Evolutionary conservation across 2,797 vertebrate species (phyloP).

Genomic region (Typhlichthys eigenmanni): DNA sequence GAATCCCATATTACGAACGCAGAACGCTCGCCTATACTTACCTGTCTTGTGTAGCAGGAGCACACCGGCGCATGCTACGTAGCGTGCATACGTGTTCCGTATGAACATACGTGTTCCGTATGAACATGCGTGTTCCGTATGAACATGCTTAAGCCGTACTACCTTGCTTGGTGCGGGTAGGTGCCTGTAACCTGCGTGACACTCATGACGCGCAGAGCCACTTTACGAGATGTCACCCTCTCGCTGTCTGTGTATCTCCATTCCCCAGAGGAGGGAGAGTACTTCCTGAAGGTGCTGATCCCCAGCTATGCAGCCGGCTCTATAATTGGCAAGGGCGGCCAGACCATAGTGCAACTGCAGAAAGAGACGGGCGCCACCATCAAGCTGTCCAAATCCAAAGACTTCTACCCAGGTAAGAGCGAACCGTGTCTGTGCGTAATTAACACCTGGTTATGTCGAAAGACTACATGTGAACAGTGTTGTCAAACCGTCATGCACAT

Average conservation of each 20-base stretch:
- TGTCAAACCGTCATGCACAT: too few species aligned
- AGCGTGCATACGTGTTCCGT: too few species aligned
- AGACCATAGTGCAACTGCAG: slow-evolving; percentile 95
- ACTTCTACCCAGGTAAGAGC: slow-evolving; percentile 91
- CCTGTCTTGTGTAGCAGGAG: neutral
- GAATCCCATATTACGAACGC: slow-evolving; percentile 33
- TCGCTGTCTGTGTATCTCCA: slow-evolving; percentile 52
- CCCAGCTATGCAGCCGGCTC: slow-evolving; percentile 95
- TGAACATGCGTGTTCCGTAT: too few species aligned
- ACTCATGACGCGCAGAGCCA: slow-evolving; percentile 34
- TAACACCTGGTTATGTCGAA: slow-evolving; percentile 7
- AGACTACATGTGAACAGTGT: too few species aligned
- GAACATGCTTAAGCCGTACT: neutral
- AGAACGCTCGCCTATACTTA: slow-evolving; percentile 13
- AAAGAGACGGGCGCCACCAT: slow-evolving; percentile 95
- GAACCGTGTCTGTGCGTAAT: slow-evolving; percentile 2
- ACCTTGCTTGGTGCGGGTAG: neutral
- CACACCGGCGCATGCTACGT: too few species aligned
- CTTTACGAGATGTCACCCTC: slow-evolving; percentile 55
- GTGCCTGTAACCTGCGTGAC: slow-evolving; percentile 3
- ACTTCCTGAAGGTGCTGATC: slow-evolving; percentile 97
- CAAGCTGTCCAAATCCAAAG: slow-evolving; percentile 97
- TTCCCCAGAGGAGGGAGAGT: slow-evolving; percentile 87
- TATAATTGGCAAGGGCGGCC: slow-evolving; percentile 94
- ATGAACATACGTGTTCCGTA: too few species aligned